A percentile compares a stretch with the other conserved stretches of the same genome.
Evolutionary conservation across 2,888 invertebrate species (phyloP).

Genomic region (Rambutsinella grinnellia): DNA sequence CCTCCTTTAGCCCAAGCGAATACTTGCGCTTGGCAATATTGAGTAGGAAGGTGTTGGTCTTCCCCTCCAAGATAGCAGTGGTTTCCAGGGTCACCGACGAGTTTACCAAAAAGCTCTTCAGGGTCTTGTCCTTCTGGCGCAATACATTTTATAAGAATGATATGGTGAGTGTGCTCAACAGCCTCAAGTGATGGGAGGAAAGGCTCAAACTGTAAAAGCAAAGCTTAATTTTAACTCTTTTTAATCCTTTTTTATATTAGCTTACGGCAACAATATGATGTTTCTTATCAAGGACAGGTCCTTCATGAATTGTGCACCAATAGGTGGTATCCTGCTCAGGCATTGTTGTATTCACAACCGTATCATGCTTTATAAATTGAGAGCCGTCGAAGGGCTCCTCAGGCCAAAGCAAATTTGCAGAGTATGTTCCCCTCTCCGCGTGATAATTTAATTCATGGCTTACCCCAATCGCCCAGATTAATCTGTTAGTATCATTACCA

Average conservation of each 20-base stretch:
- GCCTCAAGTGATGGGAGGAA: conserved; percentile 4
- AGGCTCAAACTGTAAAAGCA: conserved; percentile 28
- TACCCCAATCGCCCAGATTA: conserved; percentile 7
- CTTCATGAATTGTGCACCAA: conserved; percentile 90
- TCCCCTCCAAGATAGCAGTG: conserved; percentile 12
- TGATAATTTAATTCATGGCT: conserved; percentile 3
- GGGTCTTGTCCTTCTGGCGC: conserved; percentile 25
- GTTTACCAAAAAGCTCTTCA: conserved; percentile 20
- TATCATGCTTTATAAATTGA: no score
- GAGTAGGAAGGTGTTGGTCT: neutral
- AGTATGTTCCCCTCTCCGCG: conserved; percentile 5
- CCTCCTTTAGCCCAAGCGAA: conserved; percentile 43
- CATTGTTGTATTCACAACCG: conserved; percentile 21
- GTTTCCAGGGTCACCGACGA: neutral
- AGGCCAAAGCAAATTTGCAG: conserved; percentile 8
- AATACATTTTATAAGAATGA: conserved; percentile 15
- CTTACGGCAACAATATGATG: conserved; percentile 84
- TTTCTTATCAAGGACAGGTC: conserved; percentile 74
- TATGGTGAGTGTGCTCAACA: conserved; percentile 22
- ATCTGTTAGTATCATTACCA: conserved; percentile 1
- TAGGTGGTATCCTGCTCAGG: conserved; percentile 70
- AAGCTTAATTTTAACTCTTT: neutral
- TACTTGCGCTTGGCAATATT: conserved; percentile 1
- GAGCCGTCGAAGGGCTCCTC: neutral
- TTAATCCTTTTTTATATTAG: conserved; percentile 28